Base-by-base conservation (phyloP, 1,140 invertebrate genomes). In the Hycleus cichorii region DNA sequence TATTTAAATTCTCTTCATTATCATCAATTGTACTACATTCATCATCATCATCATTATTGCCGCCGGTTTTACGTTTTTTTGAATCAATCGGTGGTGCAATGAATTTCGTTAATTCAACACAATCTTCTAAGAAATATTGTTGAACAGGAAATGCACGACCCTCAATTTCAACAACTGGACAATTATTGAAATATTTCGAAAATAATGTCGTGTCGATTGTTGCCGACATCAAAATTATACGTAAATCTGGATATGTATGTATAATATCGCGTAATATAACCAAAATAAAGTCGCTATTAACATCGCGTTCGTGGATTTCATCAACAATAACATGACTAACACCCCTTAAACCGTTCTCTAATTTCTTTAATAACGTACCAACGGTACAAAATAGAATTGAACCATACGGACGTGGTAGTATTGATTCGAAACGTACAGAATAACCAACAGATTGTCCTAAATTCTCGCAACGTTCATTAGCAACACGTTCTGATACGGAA, bases 251-350 rank as follows among this genome's bases (percentile, higher is more conserved):
- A 72, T 93, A 95, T 0, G 85, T 85, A 57, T 89, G 86, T 1
- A 97, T 83, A 85, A 97, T 94, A 71, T 98, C 93, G 25, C 93
- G 79, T 0, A 99, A 76, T 0, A 97, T 84, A 44, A 97, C 93
- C 76, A 99, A 82, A 4, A 98, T 84, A 69, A 98, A 98, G 73
- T 99, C 97, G 27, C 90, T 93, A 73, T 97, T 97, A 0, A 95
- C 90, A 74, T 98, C 95, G 42, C 96, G 78, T 73, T 98, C 95
- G 70, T 99, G 96, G 59, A 98, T 94, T 80, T 99, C 97, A 76
- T 99, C 97, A 26, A 97, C 88, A 45, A 95, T 89, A 0, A 95
- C 90, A 67, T 95, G 93, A 4, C 90, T 93, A 7, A 95, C 87
- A 1, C 92, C 92, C 52, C 91, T 75, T 2, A 95, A 73, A 2